A percentile compares a stretch with the other conserved stretches of the same genome.
Conservation (phyloP, 2,888 invertebrate species). For the Drosophila setosimentum region DNA sequence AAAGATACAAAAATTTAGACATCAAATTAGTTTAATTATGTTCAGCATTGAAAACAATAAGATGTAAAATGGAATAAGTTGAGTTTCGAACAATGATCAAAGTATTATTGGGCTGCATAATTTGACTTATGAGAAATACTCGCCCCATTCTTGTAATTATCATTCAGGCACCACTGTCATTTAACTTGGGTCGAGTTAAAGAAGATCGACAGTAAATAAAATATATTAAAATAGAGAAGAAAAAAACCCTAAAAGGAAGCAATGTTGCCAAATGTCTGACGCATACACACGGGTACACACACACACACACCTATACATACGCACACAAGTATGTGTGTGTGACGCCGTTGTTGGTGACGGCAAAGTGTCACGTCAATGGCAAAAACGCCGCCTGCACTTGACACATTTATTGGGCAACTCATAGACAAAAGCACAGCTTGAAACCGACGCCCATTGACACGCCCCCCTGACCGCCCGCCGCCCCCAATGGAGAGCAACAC, state of each 20-base stretch:
- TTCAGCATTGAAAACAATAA: background rate
- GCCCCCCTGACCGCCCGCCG: conserved; percentile 19
- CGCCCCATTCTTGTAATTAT: no score
- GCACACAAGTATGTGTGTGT: conserved; percentile 3
- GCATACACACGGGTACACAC: conserved; percentile 2
- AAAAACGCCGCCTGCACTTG: conserved; percentile 74
- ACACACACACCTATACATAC: conserved; percentile 10
- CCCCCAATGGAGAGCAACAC: conserved; percentile 13
- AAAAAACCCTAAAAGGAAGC: conserved; percentile 34
- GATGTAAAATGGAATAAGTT: background rate
- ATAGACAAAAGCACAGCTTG: conserved; percentile 75
- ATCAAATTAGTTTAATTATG: background rate
- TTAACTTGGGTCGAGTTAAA: background rate
- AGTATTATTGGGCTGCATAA: background rate
- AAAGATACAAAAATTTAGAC: background rate
- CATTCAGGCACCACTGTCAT: background rate
- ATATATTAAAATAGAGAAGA: conserved; percentile 12
- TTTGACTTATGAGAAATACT: background rate
- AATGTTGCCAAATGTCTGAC: conserved; percentile 54
- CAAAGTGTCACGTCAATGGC: conserved; percentile 75
- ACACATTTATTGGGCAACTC: conserved; percentile 78
- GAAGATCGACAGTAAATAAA: conserved; percentile 8
- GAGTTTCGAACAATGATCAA: background rate
- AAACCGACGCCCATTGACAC: conserved; percentile 59
- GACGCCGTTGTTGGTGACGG: conserved; percentile 39